phyloP scores from a whole-genome alignment of 2,797 vertebrate genomes.

The Lagocephalus sceleratus region DNA sequence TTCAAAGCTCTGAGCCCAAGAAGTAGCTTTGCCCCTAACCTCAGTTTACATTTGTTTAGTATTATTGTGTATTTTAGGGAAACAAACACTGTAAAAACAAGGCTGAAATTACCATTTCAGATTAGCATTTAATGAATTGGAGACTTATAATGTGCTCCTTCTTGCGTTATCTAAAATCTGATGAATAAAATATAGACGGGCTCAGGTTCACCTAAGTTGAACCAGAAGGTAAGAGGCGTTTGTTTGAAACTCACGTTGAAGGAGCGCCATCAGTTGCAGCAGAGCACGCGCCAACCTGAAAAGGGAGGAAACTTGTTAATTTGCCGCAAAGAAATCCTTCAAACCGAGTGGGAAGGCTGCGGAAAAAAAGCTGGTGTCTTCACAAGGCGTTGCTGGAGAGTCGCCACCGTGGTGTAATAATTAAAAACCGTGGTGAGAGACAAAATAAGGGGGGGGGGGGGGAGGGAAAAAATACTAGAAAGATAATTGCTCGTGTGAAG shows the following conservation, averaged over 20 bases:
- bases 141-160: no score
- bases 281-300: no score
- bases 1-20: background rate
- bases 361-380: background rate
- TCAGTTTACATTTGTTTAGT: background rate
- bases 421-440: background rate
- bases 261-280: no score
- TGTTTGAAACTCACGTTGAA: background rate
- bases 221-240: no score
- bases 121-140: no score
- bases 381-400: background rate
- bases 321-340: constrained; percentile 3
- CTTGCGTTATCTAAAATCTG: no score
- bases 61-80: no score
- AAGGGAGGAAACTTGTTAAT: background rate
- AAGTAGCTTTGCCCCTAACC: background rate
- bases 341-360: background rate
- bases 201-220: no score
- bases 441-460: background rate
- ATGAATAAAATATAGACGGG: no score
- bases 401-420: constrained; percentile 2
- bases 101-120: no score
- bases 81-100: no score
- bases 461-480: constrained; percentile 5
- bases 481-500: constrained; percentile 14